A percentile compares a stretch with the other conserved stretches of the same genome.
These are phyloP conservation scores for Ceryle rudis DNA, from an alignment of 2,797 vertebrate genomes.

Conservation along the genomic window DNA sequence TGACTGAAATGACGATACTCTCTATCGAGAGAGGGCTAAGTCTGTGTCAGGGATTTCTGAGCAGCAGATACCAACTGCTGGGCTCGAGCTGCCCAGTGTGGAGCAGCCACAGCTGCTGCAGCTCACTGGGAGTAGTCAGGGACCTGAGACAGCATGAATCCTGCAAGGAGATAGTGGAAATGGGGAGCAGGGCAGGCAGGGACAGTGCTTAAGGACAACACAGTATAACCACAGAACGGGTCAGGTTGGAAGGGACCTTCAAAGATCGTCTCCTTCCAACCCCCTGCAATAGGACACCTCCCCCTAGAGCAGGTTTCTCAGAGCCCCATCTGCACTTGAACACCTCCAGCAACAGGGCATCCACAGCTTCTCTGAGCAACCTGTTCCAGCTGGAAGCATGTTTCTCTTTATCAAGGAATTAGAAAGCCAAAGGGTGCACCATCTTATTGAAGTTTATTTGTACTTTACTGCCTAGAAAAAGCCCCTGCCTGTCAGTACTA, in stretches of 20 bases:
- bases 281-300: background rate
- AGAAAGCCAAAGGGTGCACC: background rate
- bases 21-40: background rate
- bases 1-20: background rate
- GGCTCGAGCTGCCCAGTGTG: background rate
- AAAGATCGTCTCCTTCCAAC: background rate
- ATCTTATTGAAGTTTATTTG: background rate
- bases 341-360: background rate
- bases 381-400: background rate
- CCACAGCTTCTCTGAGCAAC: background rate
- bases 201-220: background rate
- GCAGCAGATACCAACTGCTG: fast-evolving
- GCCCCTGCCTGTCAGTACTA: background rate
- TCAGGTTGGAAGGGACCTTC: background rate
- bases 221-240: background rate
- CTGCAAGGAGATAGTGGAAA: background rate
- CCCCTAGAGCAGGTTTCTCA: background rate
- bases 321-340: background rate
- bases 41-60: background rate
- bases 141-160: fast-evolving
- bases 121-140: background rate
- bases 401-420: background rate
- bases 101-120: background rate
- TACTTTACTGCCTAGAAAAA: background rate
- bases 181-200: background rate